Percentiles rank a stretch among this genome's conserved stretches.
phyloP scores from a whole-genome alignment of 1,140 invertebrate species.

The Mylabris phalerata region DNA sequence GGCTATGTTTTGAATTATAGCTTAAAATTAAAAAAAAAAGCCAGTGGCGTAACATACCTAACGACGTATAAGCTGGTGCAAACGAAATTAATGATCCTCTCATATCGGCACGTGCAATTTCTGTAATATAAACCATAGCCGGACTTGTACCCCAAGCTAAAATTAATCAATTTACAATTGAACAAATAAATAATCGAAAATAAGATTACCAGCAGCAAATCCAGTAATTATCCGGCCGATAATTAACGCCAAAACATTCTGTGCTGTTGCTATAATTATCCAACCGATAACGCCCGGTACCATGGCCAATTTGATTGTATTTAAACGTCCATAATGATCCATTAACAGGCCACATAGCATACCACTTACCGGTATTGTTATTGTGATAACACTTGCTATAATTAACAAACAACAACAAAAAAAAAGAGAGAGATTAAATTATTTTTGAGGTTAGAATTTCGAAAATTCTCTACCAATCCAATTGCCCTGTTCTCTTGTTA shows the following conservation, averaged over 20 bases:
- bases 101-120: conserved; percentile 51
- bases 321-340: conserved; percentile 53
- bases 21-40: too few relatives aligned
- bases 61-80: conserved; percentile 9
- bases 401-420: too few relatives aligned
- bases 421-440: not conserved
- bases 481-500: conserved; percentile 41
- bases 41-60: not conserved
- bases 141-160: conserved; percentile 44
- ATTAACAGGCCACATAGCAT: conserved; percentile 49
- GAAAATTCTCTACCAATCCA: conserved; percentile 46
- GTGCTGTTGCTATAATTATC: conserved; percentile 48
- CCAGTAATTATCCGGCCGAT: conserved; percentile 56
- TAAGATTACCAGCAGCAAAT: conserved; percentile 38
- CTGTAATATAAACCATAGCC: conserved; percentile 55
- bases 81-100: conserved; percentile 44
- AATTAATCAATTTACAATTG: not conserved
- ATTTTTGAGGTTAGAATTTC: conserved; percentile 20
- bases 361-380: conserved; percentile 47
- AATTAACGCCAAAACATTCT: conserved; percentile 44
- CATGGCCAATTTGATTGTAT: conserved; percentile 49
- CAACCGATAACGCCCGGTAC: conserved; percentile 55
- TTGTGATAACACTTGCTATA: conserved; percentile 46
- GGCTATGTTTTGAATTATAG: too few relatives aligned
- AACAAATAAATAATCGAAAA: not conserved